Percentiles rank a stretch among this genome's conserved stretches.
phyloP scores from a whole-genome alignment of 2,113 vertebrate genomes.

The Phylloscopus trochilus region DNA sequence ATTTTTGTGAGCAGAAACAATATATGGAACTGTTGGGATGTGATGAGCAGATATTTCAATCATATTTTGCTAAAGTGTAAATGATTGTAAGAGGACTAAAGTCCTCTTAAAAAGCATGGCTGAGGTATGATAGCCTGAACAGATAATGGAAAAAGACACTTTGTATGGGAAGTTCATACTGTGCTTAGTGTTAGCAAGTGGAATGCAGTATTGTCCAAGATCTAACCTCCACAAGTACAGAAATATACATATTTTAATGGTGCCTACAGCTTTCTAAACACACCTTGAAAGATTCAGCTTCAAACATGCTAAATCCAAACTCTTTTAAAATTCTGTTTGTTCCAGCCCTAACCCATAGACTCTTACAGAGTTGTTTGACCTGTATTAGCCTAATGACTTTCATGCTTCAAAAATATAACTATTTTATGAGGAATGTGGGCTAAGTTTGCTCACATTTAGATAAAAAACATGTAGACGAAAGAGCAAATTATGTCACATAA shows the following conservation, averaged over 20 bases:
- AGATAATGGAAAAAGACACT: neutral
- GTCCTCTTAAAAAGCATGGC: neutral
- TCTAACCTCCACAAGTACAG: neutral
- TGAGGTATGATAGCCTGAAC: neutral
- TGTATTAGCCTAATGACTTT: neutral
- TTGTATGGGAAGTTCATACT: neutral
- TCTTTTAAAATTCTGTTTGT: conserved; percentile 8
- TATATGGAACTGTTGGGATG: neutral
- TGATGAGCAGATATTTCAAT: neutral
- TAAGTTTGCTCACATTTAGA: neutral
- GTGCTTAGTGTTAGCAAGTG: neutral
- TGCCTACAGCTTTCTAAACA: neutral
- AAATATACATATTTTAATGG: neutral
- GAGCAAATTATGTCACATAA: neutral
- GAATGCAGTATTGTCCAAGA: neutral
- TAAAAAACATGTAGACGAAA: neutral
- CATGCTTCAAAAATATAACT: neutral
- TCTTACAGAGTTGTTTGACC: neutral
- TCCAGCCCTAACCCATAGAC: neutral
- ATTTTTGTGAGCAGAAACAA: neutral
- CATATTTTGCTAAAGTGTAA: neutral
- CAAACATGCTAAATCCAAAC: neutral
- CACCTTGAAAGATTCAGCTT: neutral
- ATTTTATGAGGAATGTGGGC: neutral
- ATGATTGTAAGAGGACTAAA: neutral